These are phyloP conservation scores for Stichodactyla mertensii DNA, from an alignment of 64 coral and sea anemone species.

Conservation along the genomic window DNA sequence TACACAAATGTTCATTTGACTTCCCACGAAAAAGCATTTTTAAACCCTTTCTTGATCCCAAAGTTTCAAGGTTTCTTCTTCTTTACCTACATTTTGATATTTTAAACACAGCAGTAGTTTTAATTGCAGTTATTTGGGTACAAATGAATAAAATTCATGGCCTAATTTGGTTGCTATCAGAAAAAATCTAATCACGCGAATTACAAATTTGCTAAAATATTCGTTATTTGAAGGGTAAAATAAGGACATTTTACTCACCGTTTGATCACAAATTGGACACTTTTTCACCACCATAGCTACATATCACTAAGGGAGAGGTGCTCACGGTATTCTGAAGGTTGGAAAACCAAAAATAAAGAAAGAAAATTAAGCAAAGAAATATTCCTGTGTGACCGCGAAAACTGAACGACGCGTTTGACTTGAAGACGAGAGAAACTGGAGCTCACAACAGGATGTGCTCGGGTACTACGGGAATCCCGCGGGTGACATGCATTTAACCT, in stretches of 20 bases:
- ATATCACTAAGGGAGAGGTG: background rate
- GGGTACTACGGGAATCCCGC: constrained; percentile 6
- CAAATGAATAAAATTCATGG: background rate
- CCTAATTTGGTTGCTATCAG: background rate
- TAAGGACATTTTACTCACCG: constrained; percentile 34
- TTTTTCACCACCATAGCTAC: constrained; percentile 61
- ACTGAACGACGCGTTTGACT: background rate
- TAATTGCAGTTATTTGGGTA: background rate
- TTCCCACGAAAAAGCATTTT: background rate
- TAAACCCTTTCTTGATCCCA: background rate
- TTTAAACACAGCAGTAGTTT: background rate
- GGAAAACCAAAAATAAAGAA: constrained; percentile 10
- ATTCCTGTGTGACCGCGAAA: constrained; percentile 9
- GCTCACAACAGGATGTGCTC: constrained; percentile 18
- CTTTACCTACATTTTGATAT: background rate
- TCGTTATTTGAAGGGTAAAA: background rate
- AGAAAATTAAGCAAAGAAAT: constrained; percentile 11
- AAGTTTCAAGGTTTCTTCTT: background rate
- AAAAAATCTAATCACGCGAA: background rate
- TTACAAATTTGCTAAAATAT: background rate
- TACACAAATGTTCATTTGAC: background rate
- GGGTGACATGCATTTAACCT: background rate
- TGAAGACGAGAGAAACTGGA: constrained; percentile 10
- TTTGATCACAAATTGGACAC: constrained; percentile 73
- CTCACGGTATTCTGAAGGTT: background rate